A percentile compares a stretch with the other conserved stretches of the same genome.
These are phyloP conservation scores for Nomada ferruginata DNA, from an alignment of 2,888 invertebrate species.

Conservation along the genomic window DNA sequence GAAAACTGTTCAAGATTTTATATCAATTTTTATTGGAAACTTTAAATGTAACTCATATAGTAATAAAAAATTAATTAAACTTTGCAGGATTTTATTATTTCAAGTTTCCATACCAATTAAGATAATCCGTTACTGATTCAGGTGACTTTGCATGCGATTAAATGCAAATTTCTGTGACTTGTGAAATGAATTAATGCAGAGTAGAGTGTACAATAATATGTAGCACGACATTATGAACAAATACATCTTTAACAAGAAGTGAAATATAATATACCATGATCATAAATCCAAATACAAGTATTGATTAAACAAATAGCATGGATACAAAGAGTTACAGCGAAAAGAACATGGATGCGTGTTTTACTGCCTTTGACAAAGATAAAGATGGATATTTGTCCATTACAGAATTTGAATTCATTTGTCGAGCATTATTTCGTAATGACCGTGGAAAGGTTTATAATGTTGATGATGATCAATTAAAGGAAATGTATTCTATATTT, in stretches of 20 bases:
- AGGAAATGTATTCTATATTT: slow-evolving; percentile 92
- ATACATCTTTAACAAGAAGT: slow-evolving; percentile 15
- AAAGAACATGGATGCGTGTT: slow-evolving; percentile 94
- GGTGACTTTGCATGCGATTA: no score
- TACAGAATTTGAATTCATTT: slow-evolving; percentile 92
- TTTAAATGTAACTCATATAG: slow-evolving; percentile 1
- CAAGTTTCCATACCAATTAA: neutral
- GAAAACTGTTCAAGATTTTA: neutral
- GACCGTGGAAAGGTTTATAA: slow-evolving; percentile 93
- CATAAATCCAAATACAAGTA: slow-evolving; percentile 56
- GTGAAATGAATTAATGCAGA: neutral
- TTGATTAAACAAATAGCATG: slow-evolving; percentile 80
- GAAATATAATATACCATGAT: slow-evolving; percentile 36
- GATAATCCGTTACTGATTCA: neutral
- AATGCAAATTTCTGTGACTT: no score
- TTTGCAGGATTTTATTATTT: slow-evolving; percentile 5
- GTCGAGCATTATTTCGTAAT: slow-evolving; percentile 94
- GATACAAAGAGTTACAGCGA: slow-evolving; percentile 85
- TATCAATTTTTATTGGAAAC: slow-evolving; percentile 9
- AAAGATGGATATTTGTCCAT: slow-evolving; percentile 92
- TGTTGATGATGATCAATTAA: slow-evolving; percentile 89
- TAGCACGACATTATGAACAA: slow-evolving; percentile 47
- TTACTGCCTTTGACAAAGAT: slow-evolving; percentile 95
- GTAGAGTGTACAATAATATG: slow-evolving; percentile 20
- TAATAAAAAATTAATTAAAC: slow-evolving; percentile 38